Conservation (phyloP, 1,140 invertebrate genomes). For the Antheraea pernyi region DNA sequence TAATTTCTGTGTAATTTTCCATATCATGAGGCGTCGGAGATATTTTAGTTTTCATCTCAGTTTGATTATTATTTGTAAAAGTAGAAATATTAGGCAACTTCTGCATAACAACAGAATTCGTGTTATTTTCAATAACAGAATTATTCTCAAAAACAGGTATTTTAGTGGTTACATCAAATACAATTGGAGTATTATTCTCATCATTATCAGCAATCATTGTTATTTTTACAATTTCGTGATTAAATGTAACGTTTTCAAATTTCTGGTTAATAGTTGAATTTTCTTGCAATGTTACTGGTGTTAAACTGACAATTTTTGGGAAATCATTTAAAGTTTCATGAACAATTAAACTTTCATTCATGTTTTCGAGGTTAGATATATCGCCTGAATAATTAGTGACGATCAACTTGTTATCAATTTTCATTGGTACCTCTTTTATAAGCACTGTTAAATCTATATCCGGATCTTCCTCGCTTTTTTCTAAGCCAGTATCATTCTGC, state of each 20-base stretch:
- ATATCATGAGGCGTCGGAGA: not conserved
- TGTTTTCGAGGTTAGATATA: constrained; percentile 30
- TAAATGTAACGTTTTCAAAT: constrained; percentile 35
- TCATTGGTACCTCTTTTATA: constrained; percentile 36
- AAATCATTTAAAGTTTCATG: constrained; percentile 20
- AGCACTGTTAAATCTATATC: constrained; percentile 59
- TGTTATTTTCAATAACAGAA: not conserved
- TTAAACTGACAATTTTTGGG: not conserved
- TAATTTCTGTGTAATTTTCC: not conserved
- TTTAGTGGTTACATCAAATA: constrained; percentile 62
- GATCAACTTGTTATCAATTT: constrained; percentile 15
- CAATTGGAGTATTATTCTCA: constrained; percentile 36
- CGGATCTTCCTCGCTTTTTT: constrained; percentile 43
- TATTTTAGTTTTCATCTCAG: not conserved
- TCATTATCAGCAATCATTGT: constrained; percentile 50
- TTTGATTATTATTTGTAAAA: not conserved
- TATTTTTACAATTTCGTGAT: constrained; percentile 66
- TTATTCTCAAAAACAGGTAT: constrained; percentile 29
- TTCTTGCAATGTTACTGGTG: not conserved
- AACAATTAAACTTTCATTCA: constrained; percentile 12
- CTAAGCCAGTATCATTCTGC: constrained; percentile 9
- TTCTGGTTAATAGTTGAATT: not conserved
- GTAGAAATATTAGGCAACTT: not conserved
- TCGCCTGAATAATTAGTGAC: constrained; percentile 24
- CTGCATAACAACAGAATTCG: not conserved